Base-by-base conservation (phyloP, 2,113 vertebrate species). In the Tenrec ecaudatus region DNA sequence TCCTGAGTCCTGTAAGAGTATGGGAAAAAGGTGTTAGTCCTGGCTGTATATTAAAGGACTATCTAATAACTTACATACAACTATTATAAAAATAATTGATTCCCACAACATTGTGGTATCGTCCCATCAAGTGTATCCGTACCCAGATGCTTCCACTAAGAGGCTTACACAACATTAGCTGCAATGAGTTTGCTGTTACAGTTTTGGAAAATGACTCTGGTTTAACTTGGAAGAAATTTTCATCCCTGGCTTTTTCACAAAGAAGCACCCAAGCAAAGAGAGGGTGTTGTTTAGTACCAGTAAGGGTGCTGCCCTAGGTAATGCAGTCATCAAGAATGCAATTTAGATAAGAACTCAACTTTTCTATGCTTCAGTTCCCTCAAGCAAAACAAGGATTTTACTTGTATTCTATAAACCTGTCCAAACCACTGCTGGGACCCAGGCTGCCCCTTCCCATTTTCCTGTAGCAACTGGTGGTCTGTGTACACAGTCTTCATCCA, bases 51-150 rank as follows among this genome's bases (percentile, higher is more conserved):
- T 12, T 11, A 36, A 57, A 2, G 2, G 20, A 15, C 25, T 33
- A 9, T 4, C 27, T 5, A 17, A 14, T 23, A 64, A n/a, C 17
- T 29, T 19, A 36, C 6, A 16, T 1, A 36, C 16, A 19, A 31
- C 2, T 2, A 0, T 1, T 15, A 62, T 8, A 43, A 2, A 9
- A 0, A n/a, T 17, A 25, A 6, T 0, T 3, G 9, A 16, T 11
- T 27, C 23, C 11, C 25, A 76, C 1, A 36, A 3, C 17, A 4
- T 3, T 20, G 7, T 16, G 17, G 8, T 17, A 0, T 40, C 38
- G 75, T 16, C 20, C 29, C 14, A 19, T 4, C 0, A 15, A n/a
- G 33, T 27, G 11, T 2, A 0, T 73, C 38, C 36, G 53, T 43
- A 20, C 6, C 0, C 40, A 6, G 17, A 9, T 27, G 2, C 23